Evolutionary conservation across 2,113 vertebrate genomes (phyloP).

Genomic region (Rissa tridactyla): DNA sequence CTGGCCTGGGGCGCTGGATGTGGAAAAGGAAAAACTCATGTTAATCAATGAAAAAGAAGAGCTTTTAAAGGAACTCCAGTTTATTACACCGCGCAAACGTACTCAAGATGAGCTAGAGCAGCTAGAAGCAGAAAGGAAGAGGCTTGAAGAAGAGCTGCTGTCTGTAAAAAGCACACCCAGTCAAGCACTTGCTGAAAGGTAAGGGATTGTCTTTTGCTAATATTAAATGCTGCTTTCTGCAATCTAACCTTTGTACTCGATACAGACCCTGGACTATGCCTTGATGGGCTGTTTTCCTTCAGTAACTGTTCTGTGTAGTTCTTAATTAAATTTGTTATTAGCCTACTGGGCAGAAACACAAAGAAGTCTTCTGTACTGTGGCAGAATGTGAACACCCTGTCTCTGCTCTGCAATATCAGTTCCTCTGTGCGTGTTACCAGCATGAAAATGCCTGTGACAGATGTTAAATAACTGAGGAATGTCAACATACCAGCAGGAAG

Average conservation of each 20-base stretch:
- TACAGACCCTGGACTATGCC: not conserved
- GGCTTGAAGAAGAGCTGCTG: slow-evolving; percentile 81
- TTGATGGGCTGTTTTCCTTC: not conserved
- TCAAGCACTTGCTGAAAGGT: slow-evolving; percentile 82
- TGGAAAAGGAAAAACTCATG: slow-evolving; percentile 83
- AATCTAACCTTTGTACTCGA: not conserved
- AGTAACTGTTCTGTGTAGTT: not conserved
- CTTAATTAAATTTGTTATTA: slow-evolving; percentile 55
- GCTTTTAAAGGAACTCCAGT: slow-evolving; percentile 84
- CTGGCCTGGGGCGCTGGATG: slow-evolving; percentile 82
- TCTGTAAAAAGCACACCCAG: slow-evolving; percentile 73
- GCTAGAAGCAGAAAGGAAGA: slow-evolving; percentile 78
- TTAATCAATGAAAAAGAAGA: slow-evolving; percentile 86
- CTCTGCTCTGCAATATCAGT: not conserved
- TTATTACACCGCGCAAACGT: slow-evolving; percentile 76
- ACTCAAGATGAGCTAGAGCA: slow-evolving; percentile 73
- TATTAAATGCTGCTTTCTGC: not conserved
- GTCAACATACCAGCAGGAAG: slow-evolving; percentile 33
- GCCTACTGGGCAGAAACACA: slow-evolving; percentile 9
- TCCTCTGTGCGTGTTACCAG: not conserved
- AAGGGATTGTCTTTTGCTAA: not conserved
- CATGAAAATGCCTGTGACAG: slow-evolving; percentile 44
- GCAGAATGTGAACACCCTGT: not conserved
- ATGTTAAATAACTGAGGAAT: slow-evolving; percentile 54
- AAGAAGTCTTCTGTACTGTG: not conserved